A percentile compares a stretch with the other conserved stretches of the same genome.
Conservation (phyloP, 2,797 vertebrate genomes). For the Cercopithecus diana region DNA sequence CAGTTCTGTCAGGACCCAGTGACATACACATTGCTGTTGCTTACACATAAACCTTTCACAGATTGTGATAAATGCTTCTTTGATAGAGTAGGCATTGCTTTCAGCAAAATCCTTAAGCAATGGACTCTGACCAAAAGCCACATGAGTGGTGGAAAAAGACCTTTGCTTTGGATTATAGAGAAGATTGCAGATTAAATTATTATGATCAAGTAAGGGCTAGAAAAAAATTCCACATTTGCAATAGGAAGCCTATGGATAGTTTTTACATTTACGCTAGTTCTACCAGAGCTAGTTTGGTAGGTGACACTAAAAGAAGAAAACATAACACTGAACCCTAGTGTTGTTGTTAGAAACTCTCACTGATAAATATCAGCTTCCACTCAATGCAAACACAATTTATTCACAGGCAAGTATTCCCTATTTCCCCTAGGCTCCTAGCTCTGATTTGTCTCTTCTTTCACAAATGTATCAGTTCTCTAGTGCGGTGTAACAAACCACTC, state of each 20-base stretch:
- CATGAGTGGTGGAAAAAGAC: background rate
- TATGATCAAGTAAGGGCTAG: background rate
- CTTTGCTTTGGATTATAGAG: conserved; percentile 34
- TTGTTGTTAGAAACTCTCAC: background rate
- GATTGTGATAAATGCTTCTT: conserved; percentile 45
- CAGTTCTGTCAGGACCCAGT: background rate
- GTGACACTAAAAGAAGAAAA: background rate
- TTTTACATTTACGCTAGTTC: background rate
- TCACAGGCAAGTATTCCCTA: background rate
- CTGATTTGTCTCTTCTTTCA: background rate
- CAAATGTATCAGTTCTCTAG: background rate
- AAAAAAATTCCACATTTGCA: background rate
- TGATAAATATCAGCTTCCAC: background rate
- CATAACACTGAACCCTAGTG: background rate
- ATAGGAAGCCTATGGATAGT: background rate
- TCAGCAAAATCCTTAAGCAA: background rate
- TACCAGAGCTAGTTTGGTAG: background rate
- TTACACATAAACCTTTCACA: conserved; percentile 46
- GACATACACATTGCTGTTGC: conserved; percentile 23
- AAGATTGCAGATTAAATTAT: background rate
- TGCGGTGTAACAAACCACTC: conserved; percentile 7
- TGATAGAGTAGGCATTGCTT: background rate
- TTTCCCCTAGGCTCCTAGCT: background rate
- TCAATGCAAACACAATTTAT: background rate
- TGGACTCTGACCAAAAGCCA: background rate